Conservation (phyloP, 2,113 vertebrate species). For the Hoplias malabaricus region DNA sequence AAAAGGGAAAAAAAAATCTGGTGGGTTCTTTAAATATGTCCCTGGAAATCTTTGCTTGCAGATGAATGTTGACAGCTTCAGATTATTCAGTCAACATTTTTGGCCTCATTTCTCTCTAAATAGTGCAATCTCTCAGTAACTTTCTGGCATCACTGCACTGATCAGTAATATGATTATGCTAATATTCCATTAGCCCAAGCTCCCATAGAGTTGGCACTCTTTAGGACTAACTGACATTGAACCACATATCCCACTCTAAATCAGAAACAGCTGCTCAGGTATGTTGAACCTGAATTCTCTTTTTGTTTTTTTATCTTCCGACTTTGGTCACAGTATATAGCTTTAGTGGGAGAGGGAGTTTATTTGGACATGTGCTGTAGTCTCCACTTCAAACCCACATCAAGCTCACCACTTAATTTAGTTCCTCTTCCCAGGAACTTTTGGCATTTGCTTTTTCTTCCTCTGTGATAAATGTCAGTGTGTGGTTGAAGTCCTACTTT, state of each 20-base stretch:
- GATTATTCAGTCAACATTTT: slow-evolving; percentile 20
- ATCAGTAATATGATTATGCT: slow-evolving; percentile 41
- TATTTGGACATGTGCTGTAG: slow-evolving; percentile 11
- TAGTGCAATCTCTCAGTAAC: not conserved
- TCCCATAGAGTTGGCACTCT: slow-evolving; percentile 3
- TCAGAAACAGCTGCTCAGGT: slow-evolving; percentile 31
- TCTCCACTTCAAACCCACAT: not conserved
- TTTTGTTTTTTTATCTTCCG: slow-evolving; percentile 17
- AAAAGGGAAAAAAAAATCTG: no score
- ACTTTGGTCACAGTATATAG: not conserved
- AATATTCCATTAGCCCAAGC: not conserved
- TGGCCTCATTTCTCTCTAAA: not conserved
- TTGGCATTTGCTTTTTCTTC: not conserved
- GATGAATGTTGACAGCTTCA: slow-evolving; percentile 5
- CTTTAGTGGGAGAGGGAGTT: not conserved
- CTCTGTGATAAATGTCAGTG: slow-evolving; percentile 1
- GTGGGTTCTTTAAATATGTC: no score
- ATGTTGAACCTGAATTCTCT: slow-evolving; percentile 11
- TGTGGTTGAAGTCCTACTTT: not conserved
- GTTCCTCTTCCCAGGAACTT: not conserved
- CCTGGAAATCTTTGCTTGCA: no score
- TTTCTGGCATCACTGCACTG: not conserved
- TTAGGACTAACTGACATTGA: not conserved
- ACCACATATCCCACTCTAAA: slow-evolving; percentile 40
- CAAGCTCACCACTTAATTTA: not conserved